phyloP scores from a whole-genome alignment of 2,113 vertebrate genomes.

The Pelobates fuscus region DNA sequence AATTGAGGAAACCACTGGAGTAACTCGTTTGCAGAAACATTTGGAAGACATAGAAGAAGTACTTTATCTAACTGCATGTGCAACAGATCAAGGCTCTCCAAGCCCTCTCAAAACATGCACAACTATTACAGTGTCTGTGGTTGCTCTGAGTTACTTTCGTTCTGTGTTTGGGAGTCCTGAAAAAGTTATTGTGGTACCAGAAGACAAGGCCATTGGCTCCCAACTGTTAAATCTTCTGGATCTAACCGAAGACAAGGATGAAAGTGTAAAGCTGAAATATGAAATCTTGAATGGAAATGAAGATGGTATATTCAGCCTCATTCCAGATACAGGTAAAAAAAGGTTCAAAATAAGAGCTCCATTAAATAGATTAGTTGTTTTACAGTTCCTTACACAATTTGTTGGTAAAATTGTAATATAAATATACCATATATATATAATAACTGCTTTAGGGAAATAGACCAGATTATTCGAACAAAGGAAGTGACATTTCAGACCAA shows the following conservation, averaged over 20 bases:
- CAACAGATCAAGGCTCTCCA: constrained; percentile 82
- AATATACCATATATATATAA: too few species aligned
- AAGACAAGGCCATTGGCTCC: constrained; percentile 73
- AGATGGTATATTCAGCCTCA: constrained; percentile 77
- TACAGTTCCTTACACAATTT: too few species aligned
- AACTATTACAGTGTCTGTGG: constrained; percentile 81
- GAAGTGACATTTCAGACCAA: too few species aligned
- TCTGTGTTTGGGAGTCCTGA: constrained; percentile 84
- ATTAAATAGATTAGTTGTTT: too few species aligned
- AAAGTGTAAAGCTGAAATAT: constrained; percentile 73
- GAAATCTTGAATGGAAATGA: constrained; percentile 84
- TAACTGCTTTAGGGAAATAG: too few species aligned
- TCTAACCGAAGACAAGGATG: constrained; percentile 69
- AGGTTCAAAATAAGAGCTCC: too few species aligned
- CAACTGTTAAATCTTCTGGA: constrained; percentile 80
- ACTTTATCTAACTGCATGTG: constrained; percentile 85
- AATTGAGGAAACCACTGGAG: constrained; percentile 86
- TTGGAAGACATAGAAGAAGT: constrained; percentile 67
- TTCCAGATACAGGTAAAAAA: constrained; percentile 77
- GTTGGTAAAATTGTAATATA: too few species aligned
- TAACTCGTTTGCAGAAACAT: constrained; percentile 86
- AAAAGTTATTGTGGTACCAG: constrained; percentile 76
- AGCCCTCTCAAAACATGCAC: constrained; percentile 76
- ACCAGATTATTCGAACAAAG: too few species aligned
- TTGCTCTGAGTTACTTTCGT: constrained; percentile 86